Conservation (phyloP, 2,797 vertebrate species). For the Avahi laniger region DNA sequence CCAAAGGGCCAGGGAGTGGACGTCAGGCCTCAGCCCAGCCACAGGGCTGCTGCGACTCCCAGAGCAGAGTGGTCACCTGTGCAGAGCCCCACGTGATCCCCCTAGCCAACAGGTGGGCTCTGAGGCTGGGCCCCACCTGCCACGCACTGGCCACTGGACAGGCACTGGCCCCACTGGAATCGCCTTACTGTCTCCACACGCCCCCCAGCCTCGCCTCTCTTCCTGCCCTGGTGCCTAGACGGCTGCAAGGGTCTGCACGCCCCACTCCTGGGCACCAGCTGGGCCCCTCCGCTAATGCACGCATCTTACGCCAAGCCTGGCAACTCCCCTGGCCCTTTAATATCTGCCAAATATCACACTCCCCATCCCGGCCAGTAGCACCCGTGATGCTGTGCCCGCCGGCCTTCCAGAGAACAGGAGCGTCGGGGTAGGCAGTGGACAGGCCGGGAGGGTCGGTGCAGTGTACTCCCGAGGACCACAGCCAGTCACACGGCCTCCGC, state of each 20-base stretch:
- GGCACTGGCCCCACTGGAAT: not conserved
- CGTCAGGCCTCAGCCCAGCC: not conserved
- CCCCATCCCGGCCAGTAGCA: not conserved
- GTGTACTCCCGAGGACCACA: no score
- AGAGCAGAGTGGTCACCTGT: fast-evolving
- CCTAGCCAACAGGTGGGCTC: not conserved
- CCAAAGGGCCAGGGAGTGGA: not conserved
- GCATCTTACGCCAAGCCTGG: not conserved
- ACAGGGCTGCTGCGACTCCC: not conserved
- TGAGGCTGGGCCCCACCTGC: not conserved
- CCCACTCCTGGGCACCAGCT: not conserved
- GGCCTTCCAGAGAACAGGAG: not conserved
- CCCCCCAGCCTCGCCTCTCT: not conserved
- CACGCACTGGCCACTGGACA: not conserved
- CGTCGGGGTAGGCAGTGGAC: no score
- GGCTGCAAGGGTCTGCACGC: not conserved
- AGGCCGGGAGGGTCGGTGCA: no score
- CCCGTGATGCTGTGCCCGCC: not conserved
- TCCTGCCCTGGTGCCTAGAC: not conserved
- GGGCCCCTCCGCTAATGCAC: not conserved
- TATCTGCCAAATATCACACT: not conserved
- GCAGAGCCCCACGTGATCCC: not conserved
- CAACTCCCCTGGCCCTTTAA: not conserved
- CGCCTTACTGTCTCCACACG: not conserved
- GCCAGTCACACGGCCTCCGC: no score